phyloP scores from a whole-genome alignment of 2,888 invertebrate species.

The Noctua janthe region DNA sequence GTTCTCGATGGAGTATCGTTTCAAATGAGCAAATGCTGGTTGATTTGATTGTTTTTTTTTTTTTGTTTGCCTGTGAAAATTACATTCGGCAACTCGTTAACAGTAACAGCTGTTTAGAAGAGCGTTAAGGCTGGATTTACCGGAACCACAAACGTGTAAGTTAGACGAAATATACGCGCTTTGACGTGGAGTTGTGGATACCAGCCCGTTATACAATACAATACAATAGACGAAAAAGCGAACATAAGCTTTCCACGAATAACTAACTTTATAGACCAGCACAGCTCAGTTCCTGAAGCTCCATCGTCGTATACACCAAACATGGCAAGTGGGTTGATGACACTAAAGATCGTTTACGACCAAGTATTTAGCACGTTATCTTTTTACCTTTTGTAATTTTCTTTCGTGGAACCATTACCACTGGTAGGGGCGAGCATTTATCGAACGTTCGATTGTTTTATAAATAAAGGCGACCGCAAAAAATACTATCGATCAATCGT shows the following conservation, averaged over 20 bases:
- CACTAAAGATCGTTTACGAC: constrained; percentile 67
- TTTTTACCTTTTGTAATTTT: constrained; percentile 52
- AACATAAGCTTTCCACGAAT: background rate
- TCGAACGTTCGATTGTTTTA: constrained; percentile 90
- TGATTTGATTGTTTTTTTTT: background rate
- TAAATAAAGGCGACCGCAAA: constrained; percentile 89
- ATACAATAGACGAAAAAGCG: background rate
- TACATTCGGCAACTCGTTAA: background rate
- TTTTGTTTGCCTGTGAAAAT: background rate
- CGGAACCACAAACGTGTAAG: background rate
- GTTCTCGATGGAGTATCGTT: constrained; percentile 67
- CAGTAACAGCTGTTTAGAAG: background rate
- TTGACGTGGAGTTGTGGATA: too few species aligned
- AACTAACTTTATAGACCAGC: constrained; percentile 5
- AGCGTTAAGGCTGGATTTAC: background rate
- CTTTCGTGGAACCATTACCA: constrained; percentile 69
- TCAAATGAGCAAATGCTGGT: background rate
- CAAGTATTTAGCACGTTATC: constrained; percentile 69
- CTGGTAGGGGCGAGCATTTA: constrained; percentile 87
- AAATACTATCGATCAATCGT: constrained; percentile 91
- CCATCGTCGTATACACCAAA: background rate
- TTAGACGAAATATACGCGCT: too few species aligned
- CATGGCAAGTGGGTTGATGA: constrained; percentile 28
- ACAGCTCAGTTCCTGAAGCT: constrained; percentile 2
- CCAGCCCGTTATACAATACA: too few species aligned